Percentiles rank a stretch among this genome's conserved stretches.
Conservation (phyloP, 2,113 vertebrate species). For the Orcinus orca region DNA sequence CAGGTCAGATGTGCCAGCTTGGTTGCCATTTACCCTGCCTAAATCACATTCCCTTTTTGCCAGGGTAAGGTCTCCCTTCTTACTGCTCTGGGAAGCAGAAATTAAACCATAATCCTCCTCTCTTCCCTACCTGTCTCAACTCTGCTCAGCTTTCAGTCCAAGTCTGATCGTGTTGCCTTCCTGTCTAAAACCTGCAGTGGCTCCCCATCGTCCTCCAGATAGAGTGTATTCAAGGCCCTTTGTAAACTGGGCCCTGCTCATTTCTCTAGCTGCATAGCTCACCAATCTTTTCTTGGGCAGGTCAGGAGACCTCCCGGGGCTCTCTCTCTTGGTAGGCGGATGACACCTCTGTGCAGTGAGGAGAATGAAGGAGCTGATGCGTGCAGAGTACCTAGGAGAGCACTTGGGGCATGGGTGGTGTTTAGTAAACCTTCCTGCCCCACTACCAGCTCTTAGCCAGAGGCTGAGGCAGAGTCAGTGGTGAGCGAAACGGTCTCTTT, state of each 20-base stretch:
- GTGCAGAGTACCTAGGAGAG: not conserved
- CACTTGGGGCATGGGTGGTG: fast-evolving
- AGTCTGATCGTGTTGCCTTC: not conserved
- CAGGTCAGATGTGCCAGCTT: not conserved
- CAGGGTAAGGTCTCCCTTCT: not conserved
- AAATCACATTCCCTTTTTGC: not conserved
- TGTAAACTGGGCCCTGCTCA: not conserved
- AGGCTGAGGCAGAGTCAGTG: not conserved
- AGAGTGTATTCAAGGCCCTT: not conserved
- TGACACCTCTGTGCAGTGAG: fast-evolving
- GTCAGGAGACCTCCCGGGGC: not conserved
- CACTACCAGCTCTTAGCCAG: not conserved
- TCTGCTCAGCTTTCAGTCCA: not conserved
- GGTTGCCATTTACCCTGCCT: not conserved
- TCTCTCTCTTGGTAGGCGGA: not conserved
- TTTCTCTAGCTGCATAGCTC: not conserved
- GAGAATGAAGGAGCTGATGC: not conserved
- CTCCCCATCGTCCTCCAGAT: not conserved
- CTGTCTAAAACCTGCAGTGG: not conserved
- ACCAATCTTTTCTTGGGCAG: not conserved
- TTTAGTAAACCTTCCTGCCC: not conserved
- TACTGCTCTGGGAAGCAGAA: not conserved
- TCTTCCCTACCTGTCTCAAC: not conserved
- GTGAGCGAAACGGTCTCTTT: not conserved
- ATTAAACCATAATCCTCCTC: not conserved